Evolutionary conservation across 2,797 vertebrate species (phyloP).

Genomic region (Sarcophilus harrisii): DNA sequence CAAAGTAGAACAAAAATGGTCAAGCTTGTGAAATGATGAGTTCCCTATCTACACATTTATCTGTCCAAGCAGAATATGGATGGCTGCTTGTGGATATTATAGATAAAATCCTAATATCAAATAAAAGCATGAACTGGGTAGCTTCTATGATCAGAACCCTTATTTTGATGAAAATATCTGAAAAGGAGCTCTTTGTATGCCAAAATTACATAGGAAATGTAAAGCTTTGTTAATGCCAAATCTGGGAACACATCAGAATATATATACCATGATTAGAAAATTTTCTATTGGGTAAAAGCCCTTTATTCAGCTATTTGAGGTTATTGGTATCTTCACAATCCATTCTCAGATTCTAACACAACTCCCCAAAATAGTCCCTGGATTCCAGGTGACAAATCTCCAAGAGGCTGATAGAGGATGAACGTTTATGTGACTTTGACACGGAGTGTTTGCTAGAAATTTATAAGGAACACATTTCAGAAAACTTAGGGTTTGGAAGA

Average conservation of each 20-base stretch:
- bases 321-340: background rate
- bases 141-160: background rate
- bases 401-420: background rate
- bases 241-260: background rate
- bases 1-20: background rate
- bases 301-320: background rate
- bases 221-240: slow-evolving; percentile 11
- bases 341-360: background rate
- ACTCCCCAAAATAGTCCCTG: background rate
- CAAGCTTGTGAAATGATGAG: background rate
- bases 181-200: background rate
- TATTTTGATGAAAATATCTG: background rate
- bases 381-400: background rate
- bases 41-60: background rate
- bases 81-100: background rate
- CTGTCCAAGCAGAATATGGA: background rate
- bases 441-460: slow-evolving; percentile 51
- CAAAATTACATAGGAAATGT: background rate
- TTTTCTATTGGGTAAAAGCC: slow-evolving; percentile 10
- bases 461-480: background rate
- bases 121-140: background rate
- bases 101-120: background rate
- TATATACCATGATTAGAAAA: background rate
- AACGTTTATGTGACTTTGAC: background rate
- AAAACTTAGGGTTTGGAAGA: slow-evolving; percentile 53